A percentile compares a stretch with the other conserved stretches of the same genome.
These are phyloP conservation scores for Hypomesus transpacificus DNA, from an alignment of 2,113 vertebrate genomes.

Conservation along the genomic window DNA sequence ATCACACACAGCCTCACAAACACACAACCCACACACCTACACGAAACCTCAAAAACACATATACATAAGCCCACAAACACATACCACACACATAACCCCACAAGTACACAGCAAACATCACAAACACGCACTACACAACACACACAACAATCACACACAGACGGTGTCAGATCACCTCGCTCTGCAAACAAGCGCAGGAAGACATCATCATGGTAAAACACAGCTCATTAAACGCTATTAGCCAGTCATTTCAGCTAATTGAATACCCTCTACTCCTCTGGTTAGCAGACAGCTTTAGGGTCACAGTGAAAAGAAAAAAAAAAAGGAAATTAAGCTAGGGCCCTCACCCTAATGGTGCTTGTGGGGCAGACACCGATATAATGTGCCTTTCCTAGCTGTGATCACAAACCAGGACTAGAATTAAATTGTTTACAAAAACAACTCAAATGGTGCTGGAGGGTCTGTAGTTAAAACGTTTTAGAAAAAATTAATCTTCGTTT, in stretches of 20 bases:
- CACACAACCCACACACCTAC: neutral
- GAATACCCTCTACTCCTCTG: slow-evolving; percentile 66
- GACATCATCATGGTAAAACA: slow-evolving; percentile 64
- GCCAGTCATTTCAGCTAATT: slow-evolving; percentile 71
- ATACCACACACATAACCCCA: slow-evolving; percentile 21
- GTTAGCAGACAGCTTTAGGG: slow-evolving; percentile 69
- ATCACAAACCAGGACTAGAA: slow-evolving; percentile 60
- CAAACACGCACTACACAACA: neutral
- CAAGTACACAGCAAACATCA: neutral
- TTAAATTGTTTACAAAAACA: slow-evolving; percentile 56
- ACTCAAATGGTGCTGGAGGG: slow-evolving; percentile 28
- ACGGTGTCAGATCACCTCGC: slow-evolving; percentile 58
- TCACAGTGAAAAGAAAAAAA: slow-evolving; percentile 52
- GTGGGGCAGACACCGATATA: slow-evolving; percentile 53
- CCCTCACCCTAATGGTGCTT: slow-evolving; percentile 52
- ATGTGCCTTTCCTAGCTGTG: slow-evolving; percentile 53
- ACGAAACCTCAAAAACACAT: neutral
- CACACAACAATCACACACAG: slow-evolving; percentile 54
- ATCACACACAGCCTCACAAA: slow-evolving; percentile 30
- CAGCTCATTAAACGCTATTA: slow-evolving; percentile 77
- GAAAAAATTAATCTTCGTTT: slow-evolving; percentile 19
- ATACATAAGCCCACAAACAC: neutral
- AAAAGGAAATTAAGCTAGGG: slow-evolving; percentile 53
- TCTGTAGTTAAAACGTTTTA: slow-evolving; percentile 17
- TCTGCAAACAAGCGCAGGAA: slow-evolving; percentile 57